Conservation (phyloP, 2,797 vertebrate genomes). For the Darevskia nairensis region DNA sequence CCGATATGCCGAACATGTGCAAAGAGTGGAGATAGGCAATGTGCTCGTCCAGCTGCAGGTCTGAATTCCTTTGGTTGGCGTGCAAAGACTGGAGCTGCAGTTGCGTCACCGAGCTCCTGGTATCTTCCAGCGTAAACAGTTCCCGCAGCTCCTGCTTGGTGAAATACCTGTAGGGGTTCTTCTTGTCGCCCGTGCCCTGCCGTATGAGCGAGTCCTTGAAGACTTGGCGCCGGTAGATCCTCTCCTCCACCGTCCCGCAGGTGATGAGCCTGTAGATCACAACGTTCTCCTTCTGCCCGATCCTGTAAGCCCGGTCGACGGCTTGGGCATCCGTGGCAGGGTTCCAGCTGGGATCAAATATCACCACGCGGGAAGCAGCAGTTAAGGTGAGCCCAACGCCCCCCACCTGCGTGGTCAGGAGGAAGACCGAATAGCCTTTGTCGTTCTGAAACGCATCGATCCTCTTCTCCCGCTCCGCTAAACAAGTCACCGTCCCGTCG, state of each 20-base stretch:
- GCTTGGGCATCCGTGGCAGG: conserved; percentile 94
- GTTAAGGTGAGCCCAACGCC: conserved; percentile 93
- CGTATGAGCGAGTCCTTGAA: conserved; percentile 92
- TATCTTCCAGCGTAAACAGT: conserved; percentile 88
- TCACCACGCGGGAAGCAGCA: conserved; percentile 89
- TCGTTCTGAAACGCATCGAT: conserved; percentile 87
- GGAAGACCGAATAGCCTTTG: conserved; percentile 83
- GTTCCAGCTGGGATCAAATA: conserved; percentile 98
- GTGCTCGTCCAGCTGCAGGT: conserved; percentile 86
- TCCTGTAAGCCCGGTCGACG: conserved; percentile 92
- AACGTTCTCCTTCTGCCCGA: conserved; percentile 91
- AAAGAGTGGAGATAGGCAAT: conserved; percentile 66
- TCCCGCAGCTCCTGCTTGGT: conserved; percentile 92
- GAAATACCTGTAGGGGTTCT: conserved; percentile 94
- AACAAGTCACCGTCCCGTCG: conserved; percentile 87
- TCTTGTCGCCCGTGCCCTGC: conserved; percentile 93
- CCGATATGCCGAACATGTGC: conserved; percentile 92
- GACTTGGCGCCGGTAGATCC: conserved; percentile 94
- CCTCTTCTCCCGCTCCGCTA: conserved; percentile 85
- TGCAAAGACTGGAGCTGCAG: conserved; percentile 91
- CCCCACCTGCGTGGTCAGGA: conserved; percentile 93
- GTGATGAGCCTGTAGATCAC: conserved; percentile 93
- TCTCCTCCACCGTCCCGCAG: conserved; percentile 95
- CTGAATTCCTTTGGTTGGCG: conserved; percentile 81
- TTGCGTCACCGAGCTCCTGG: conserved; percentile 86